Evolutionary conservation across 2,888 invertebrate species (phyloP).

Genomic region (Hedya salicella): DNA sequence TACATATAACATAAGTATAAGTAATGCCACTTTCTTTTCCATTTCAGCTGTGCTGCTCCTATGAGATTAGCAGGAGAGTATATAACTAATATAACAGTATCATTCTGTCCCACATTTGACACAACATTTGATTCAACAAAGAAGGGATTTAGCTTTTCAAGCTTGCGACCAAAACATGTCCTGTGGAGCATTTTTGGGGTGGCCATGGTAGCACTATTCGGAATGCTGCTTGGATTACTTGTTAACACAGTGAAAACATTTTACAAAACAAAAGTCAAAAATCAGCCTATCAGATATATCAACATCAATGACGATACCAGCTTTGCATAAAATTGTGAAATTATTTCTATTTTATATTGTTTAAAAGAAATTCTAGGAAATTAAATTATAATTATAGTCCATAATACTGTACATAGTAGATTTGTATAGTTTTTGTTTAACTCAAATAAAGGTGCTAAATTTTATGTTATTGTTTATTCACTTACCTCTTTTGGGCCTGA

Average conservation of each 20-base stretch:
- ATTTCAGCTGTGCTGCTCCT: constrained; percentile 79
- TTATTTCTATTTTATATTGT: constrained; percentile 41
- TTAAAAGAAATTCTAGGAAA: constrained; percentile 6
- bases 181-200: constrained; percentile 79
- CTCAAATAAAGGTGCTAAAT: constrained; percentile 47
- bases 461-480: constrained; percentile 46
- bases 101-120: constrained; percentile 74
- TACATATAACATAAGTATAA: no score
- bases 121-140: constrained; percentile 59
- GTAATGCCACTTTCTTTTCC: no score
- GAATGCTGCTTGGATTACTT: constrained; percentile 72
- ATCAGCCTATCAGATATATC: constrained; percentile 72
- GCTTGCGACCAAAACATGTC: constrained; percentile 74
- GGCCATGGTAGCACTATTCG: constrained; percentile 66
- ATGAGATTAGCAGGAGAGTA: constrained; percentile 72
- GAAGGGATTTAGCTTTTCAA: constrained; percentile 60
- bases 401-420: constrained; percentile 46
- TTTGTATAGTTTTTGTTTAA: constrained; percentile 44
- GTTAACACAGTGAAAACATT: constrained; percentile 68
- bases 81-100: constrained; percentile 72
- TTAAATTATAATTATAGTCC: constrained; percentile 27
- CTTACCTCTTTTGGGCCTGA: constrained; percentile 88
- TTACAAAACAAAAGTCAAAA: constrained; percentile 68
- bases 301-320: constrained; percentile 69
- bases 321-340: constrained; percentile 62